These are phyloP conservation scores for Siphonodentalium dalli DNA, from an alignment of 2,888 invertebrate species.

Conservation along the genomic window DNA sequence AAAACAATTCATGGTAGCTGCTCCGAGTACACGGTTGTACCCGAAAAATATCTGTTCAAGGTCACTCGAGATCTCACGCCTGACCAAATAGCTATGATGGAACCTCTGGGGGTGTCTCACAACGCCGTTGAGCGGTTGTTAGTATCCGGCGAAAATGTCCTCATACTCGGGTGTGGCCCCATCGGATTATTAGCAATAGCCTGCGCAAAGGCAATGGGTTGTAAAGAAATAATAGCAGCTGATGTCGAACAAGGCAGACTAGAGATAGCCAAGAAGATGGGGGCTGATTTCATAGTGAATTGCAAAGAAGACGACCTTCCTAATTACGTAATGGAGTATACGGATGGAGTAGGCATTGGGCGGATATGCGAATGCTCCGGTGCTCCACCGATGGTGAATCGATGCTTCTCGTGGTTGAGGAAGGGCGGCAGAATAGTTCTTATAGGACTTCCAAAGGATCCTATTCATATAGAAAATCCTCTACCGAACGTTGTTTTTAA, in stretches of 20 bases:
- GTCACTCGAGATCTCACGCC: slow-evolving; percentile 43
- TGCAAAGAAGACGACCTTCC: slow-evolving; percentile 36
- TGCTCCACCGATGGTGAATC: slow-evolving; percentile 44
- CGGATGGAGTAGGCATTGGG: slow-evolving; percentile 52
- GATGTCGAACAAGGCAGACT: slow-evolving; percentile 60
- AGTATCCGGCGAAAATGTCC: slow-evolving; percentile 47
- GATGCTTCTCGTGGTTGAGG: slow-evolving; percentile 48
- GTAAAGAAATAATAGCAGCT: slow-evolving; percentile 48
- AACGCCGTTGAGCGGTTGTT: slow-evolving; percentile 54
- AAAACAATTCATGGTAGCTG: slow-evolving; percentile 56
- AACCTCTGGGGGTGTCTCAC: slow-evolving; percentile 60
- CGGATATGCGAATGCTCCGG: slow-evolving; percentile 58
- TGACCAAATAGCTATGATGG: slow-evolving; percentile 54
- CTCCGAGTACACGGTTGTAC: slow-evolving; percentile 58
- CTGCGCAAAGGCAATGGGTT: slow-evolving; percentile 54
- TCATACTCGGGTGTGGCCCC: slow-evolving; percentile 58
- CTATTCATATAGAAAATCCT: slow-evolving; percentile 53
- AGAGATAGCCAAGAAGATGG: slow-evolving; percentile 58
- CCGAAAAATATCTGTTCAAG: slow-evolving; percentile 48
- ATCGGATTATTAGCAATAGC: slow-evolving; percentile 53
- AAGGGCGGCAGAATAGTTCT: slow-evolving; percentile 55
- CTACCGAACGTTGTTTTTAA: slow-evolving; percentile 56
- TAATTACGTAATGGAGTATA: slow-evolving; percentile 48
- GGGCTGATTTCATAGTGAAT: slow-evolving; percentile 55
- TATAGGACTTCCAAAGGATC: slow-evolving; percentile 55